Conservation (phyloP, 30 jellyfish, hydroid and myxozoan species). For the Aurelia sp. region DNA sequence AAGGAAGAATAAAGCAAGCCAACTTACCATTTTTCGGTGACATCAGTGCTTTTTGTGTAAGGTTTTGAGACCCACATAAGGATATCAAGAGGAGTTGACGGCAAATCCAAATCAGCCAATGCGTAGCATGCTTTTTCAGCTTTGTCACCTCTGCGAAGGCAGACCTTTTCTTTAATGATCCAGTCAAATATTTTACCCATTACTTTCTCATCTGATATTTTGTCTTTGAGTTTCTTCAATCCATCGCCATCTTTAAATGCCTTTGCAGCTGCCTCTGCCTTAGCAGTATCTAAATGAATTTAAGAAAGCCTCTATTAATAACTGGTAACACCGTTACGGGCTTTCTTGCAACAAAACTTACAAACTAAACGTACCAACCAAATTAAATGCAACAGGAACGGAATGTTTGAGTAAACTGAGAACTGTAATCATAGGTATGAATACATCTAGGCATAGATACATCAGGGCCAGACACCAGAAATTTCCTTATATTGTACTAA, state of each 20-base stretch:
- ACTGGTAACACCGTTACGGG: too few relatives aligned
- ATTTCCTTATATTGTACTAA: too few relatives aligned
- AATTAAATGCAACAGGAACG: too few relatives aligned
- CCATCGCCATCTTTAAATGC: conserved; percentile 11
- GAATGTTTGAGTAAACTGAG: too few relatives aligned
- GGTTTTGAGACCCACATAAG: not conserved
- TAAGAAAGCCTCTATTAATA: too few relatives aligned
- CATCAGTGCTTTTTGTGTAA: conserved; percentile 4
- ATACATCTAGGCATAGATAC: too few relatives aligned
- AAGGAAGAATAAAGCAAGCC: too few relatives aligned
- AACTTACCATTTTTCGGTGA: conserved; percentile 4
- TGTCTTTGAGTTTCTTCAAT: not conserved
- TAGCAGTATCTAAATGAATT: not conserved
- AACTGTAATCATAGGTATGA: too few relatives aligned
- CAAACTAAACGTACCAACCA: too few relatives aligned
- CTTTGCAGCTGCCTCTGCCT: conserved; percentile 22
- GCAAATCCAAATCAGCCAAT: not conserved
- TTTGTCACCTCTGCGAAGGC: not conserved
- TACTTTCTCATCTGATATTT: not conserved
- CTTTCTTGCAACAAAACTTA: too few relatives aligned
- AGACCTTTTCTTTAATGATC: not conserved
- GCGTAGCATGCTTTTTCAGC: conserved; percentile 14
- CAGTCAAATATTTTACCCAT: conserved; percentile 1
- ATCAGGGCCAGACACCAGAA: too few relatives aligned
- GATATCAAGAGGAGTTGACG: not conserved